Base-by-base conservation (phyloP, 2,113 vertebrate genomes). In the Holacanthus passer region DNA sequence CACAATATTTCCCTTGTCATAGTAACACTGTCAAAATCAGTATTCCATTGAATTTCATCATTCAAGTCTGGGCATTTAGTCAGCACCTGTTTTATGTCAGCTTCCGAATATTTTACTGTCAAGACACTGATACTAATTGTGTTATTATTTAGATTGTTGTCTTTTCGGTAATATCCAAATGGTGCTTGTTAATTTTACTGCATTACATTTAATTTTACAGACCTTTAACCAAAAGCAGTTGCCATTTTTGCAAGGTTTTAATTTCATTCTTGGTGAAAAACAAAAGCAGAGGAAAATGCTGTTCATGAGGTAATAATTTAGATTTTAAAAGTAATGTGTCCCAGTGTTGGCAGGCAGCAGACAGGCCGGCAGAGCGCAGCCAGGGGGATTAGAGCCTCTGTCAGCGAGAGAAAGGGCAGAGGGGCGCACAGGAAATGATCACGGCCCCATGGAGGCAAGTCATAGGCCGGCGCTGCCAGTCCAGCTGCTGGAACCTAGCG, bases 391-490 rank as follows among this genome's bases (percentile, higher is more conserved):
- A 94, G 78, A 89, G 87, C 19, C 85, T 74, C 86, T 85, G 86
- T 94, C 89, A 94, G 93, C 55, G 70, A 90, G 89, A 92, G 84
- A 93, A 92, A 87, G 87, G 84, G 81, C 89, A 88, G 85, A 89
- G 91, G 82, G 86, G 88, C 53, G 67, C 87, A 92, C 94, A 94
- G 94, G 94, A 95, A 95, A 91, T 87, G 86, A 92, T 90, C 58
- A 17, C 22, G 72, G 88, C 84, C 87, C 82, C 89, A 82, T 86
- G 91, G 86, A 91, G 90, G 86, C 81, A 64, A 84, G 86, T 79
- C 79, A 73, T 86, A 86, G 86, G 90, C 90, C 90, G 76, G 79
- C 32, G 84, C 81, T 53, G 78, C 82, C 59, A 27, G 73, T 82
- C 86, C 85, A 90, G 89, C 92, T 92, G 90, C 90, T 92, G 85